These are phyloP conservation scores for Pelosia muscerda DNA, from an alignment of 2,888 invertebrate species.

Conservation along the genomic window DNA sequence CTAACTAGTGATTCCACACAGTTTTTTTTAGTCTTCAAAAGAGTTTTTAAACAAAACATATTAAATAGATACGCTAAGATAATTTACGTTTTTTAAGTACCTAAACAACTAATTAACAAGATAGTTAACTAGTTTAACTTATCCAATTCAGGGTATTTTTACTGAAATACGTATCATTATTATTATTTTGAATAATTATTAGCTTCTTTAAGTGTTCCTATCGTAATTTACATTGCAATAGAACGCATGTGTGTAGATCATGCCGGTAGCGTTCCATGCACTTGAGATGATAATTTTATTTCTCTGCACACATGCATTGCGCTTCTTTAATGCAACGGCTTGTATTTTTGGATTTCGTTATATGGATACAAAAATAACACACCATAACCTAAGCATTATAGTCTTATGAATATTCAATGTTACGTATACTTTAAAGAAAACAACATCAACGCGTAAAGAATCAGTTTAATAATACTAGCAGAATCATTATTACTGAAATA, in stretches of 20 bases:
- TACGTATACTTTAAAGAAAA: neutral
- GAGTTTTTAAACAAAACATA: too few species aligned
- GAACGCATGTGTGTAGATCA: constrained; percentile 42
- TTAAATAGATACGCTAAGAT: too few species aligned
- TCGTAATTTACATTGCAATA: constrained; percentile 30
- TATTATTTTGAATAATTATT: neutral
- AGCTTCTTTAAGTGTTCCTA: neutral
- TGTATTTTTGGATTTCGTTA: constrained; percentile 51
- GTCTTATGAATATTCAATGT: neutral
- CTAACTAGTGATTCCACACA: too few species aligned
- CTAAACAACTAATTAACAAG: too few species aligned
- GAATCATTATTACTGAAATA: neutral
- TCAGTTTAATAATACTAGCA: neutral
- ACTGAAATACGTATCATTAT: too few species aligned
- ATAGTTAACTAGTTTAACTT: too few species aligned
- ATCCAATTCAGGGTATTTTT: too few species aligned
- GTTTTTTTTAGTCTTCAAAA: too few species aligned
- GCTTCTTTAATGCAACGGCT: constrained; percentile 51
- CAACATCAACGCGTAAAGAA: neutral
- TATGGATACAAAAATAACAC: neutral
- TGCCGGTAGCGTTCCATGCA: constrained; percentile 53
- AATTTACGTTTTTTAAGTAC: too few species aligned
- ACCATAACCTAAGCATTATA: constrained; percentile 16
- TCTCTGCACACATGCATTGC: constrained; percentile 34
- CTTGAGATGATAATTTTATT: constrained; percentile 58